Base-by-base conservation (phyloP, 1,140 invertebrate species). In the Solenopsis invicta region DNA sequence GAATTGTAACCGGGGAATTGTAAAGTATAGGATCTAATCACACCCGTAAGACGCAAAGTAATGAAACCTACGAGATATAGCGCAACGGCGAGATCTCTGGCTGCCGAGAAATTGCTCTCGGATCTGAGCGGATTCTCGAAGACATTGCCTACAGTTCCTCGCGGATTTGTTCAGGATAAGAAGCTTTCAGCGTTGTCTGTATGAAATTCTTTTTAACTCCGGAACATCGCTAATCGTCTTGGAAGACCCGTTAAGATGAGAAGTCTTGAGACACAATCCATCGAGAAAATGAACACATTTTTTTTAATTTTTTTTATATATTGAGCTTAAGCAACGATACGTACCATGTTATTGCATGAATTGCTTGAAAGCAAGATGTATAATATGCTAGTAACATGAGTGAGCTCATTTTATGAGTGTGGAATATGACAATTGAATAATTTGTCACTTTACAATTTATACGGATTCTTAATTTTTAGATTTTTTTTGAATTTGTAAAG, bases 161-260 rank as follows among this genome's bases (percentile, higher is more conserved):
- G 54, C 85, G 85, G 78, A 88, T 87, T 87, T 88, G 85, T 78
- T 74, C 61, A 29, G 56, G 86, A 88, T 89, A 88, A 89, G 88
- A 88, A 75, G 86, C 86, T 87, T 88, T 77, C 37, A 59, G n/a
- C 78, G 78, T 88, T 88, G 50, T 88, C 80, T 85, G 66, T 74
- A 81, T 61, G 86, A 89, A 77, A 88, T 75, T 59, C 59, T 62
- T 87, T 80, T 88, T 88, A 89, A 78, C 64, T 64, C 74, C 29
- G n/a, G 8, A 21, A 66, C 72, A 85, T 85, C 45, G 80, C 76
- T 89, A 89, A 89, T 89, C 59, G 74, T 80, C 77, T 88, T 50
- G 48, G 87, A 59, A 74, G 45, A 56, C n/a, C 41, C 61, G 61
- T 50, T 80, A 59, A 86, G 37, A 88, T 77, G 69, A 86, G 41